Percentiles rank a stretch among this genome's conserved stretches.
phyloP scores from a whole-genome alignment of 2,113 vertebrate genomes.

The Antechinus flavipes region DNA sequence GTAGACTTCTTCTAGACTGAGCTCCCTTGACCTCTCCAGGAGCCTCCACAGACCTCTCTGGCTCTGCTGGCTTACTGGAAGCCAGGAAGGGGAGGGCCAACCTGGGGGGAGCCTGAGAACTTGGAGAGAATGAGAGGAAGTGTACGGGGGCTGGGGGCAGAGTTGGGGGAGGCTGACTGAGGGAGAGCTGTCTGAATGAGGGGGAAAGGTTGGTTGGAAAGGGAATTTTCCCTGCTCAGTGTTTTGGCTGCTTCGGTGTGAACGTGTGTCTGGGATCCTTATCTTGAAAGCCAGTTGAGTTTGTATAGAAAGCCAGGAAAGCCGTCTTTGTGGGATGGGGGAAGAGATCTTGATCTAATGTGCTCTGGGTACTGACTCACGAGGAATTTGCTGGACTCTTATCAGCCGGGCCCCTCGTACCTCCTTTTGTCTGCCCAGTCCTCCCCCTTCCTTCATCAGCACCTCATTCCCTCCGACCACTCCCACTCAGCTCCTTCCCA shows the following conservation, averaged over 20 bases:
- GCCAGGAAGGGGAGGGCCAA: constrained; percentile 84
- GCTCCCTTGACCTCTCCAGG: constrained; percentile 62
- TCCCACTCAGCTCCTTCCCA: too few relatives aligned
- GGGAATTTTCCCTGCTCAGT: constrained; percentile 83
- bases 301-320: constrained; percentile 83
- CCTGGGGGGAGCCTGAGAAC: constrained; percentile 80
- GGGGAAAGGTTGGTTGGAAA: constrained; percentile 71
- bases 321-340: constrained; percentile 81
- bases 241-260: constrained; percentile 86
- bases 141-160: constrained; percentile 71
- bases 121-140: constrained; percentile 88
- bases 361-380: constrained; percentile 65
- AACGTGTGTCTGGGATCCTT: constrained; percentile 86
- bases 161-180: constrained; percentile 20
- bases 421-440: constrained; percentile 49
- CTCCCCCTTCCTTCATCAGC: background rate
- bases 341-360: constrained; percentile 80
- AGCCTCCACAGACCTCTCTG: constrained; percentile 53
- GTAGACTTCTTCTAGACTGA: background rate
- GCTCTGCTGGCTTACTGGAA: constrained; percentile 69
- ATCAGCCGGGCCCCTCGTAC: constrained; percentile 70
- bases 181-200: constrained; percentile 57
- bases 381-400: constrained; percentile 78
- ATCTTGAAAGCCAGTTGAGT: constrained; percentile 83
- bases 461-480: background rate